Evolutionary conservation across 2,797 vertebrate genomes (phyloP).

Genomic region (Rhincodon typus): DNA sequence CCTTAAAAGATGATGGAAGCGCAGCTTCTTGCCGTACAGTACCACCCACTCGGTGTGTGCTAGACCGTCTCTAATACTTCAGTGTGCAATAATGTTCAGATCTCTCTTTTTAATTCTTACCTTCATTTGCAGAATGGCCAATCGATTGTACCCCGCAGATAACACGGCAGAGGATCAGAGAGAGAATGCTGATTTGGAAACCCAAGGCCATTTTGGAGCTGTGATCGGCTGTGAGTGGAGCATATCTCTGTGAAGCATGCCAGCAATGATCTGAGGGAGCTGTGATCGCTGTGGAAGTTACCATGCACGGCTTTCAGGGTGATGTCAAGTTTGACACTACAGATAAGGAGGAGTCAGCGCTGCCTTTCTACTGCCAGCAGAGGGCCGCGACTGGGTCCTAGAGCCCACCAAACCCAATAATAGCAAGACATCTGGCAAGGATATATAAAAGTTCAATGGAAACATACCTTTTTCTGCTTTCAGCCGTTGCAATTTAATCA

Average conservation of each 20-base stretch:
- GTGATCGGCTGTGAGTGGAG: slow-evolving; percentile 66
- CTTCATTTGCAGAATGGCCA: slow-evolving; percentile 79
- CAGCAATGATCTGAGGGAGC: slow-evolving; percentile 67
- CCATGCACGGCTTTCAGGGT: slow-evolving; percentile 67
- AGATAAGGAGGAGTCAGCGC: slow-evolving; percentile 73
- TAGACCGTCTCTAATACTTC: slow-evolving; percentile 10
- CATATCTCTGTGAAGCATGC: slow-evolving; percentile 87
- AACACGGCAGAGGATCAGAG: slow-evolving; percentile 60
- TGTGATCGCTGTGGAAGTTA: slow-evolving; percentile 61
- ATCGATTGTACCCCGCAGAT: slow-evolving; percentile 56
- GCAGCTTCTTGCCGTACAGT: not conserved
- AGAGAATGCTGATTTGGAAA: slow-evolving; percentile 62
- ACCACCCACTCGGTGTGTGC: slow-evolving; percentile 11
- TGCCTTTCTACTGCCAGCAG: slow-evolving; percentile 45
- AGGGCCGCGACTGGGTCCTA: slow-evolving; percentile 54
- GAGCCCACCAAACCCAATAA: slow-evolving; percentile 37
- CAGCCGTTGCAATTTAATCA: not conserved
- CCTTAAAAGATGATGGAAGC: slow-evolving; percentile 26
- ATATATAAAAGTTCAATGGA: not conserved
- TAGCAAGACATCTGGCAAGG: not conserved
- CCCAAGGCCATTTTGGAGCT: slow-evolving; percentile 75
- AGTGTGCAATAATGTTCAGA: not conserved
- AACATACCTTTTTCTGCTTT: not conserved
- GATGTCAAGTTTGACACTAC: slow-evolving; percentile 79
- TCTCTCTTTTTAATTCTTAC: slow-evolving; percentile 55